These are phyloP conservation scores for Acronicta leporina DNA, from an alignment of 2,888 invertebrate genomes.

Conservation along the genomic window DNA sequence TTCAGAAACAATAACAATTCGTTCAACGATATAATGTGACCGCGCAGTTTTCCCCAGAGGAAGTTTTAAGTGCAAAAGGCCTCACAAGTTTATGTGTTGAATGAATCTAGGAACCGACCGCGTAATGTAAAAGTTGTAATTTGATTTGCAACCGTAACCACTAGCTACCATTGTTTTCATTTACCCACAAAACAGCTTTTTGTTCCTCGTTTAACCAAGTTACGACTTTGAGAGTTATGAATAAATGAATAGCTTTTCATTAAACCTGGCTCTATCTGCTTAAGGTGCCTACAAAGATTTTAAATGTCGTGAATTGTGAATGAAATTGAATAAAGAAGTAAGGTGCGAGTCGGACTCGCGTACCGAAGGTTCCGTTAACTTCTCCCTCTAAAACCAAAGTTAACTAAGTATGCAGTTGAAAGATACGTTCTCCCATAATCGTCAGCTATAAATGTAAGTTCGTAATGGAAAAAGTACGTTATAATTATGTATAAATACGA, in stretches of 20 bases:
- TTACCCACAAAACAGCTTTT: conserved; percentile 70
- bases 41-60: conserved; percentile 71
- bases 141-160: conserved; percentile 79
- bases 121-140: conserved; percentile 83
- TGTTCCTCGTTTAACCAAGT: conserved; percentile 70
- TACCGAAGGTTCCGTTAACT: too few relatives aligned
- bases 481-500: too few relatives aligned
- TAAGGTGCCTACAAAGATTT: conserved; percentile 41
- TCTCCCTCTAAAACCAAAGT: too few relatives aligned
- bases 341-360: too few relatives aligned
- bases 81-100: conserved; percentile 81
- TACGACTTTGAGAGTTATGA: conserved; percentile 67
- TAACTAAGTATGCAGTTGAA: too few relatives aligned
- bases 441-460: too few relatives aligned
- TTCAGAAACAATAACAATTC: conserved; percentile 82
- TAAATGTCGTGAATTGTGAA: conserved; percentile 40
- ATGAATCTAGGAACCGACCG: conserved; percentile 74
- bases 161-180: conserved; percentile 73
- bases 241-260: conserved; percentile 68
- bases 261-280: conserved; percentile 55
- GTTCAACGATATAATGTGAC: conserved; percentile 78
- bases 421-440: too few relatives aligned
- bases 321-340: conserved; percentile 35
- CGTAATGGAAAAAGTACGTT: too few relatives aligned
- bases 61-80: conserved; percentile 83